phyloP scores from a whole-genome alignment of 2,888 invertebrate genomes.

The Antheraea yamamai region DNA sequence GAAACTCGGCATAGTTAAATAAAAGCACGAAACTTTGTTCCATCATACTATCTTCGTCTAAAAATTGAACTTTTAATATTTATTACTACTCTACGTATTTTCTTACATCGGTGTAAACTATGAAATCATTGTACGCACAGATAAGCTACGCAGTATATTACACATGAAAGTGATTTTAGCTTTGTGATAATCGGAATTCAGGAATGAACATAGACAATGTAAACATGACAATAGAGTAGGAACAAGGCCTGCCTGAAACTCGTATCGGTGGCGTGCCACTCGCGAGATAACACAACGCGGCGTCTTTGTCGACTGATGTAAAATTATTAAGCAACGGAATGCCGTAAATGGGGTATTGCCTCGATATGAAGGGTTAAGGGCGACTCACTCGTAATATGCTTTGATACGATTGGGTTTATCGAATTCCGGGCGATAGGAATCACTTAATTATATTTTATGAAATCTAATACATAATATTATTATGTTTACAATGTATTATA shows the following conservation, averaged over 20 bases:
- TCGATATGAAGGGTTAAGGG: constrained; percentile 56
- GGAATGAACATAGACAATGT: constrained; percentile 79
- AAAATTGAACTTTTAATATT: constrained; percentile 32
- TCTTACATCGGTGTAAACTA: not conserved
- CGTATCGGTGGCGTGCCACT: constrained; percentile 75
- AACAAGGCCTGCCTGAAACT: constrained; percentile 62
- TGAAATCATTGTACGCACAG: constrained; percentile 27
- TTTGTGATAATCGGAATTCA: constrained; percentile 74
- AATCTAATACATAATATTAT: constrained; percentile 28
- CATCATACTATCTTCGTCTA: constrained; percentile 29
- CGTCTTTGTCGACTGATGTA: constrained; percentile 75
- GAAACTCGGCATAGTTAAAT: constrained; percentile 44
- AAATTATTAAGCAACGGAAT: constrained; percentile 75
- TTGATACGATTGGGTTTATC: constrained; percentile 54
- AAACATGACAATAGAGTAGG: constrained; percentile 76
- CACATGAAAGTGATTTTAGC: constrained; percentile 56
- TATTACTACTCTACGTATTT: not conserved
- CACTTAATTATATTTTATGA: constrained; percentile 29
- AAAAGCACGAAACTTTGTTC: constrained; percentile 39
- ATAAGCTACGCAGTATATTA: constrained; percentile 34
- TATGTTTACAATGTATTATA: constrained; percentile 4
- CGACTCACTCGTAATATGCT: constrained; percentile 42
- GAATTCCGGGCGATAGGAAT: constrained; percentile 42
- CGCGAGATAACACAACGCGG: constrained; percentile 72
- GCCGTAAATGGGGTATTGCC: constrained; percentile 58